These are phyloP conservation scores for Vombatus ursinus DNA, from an alignment of 2,113 vertebrate genomes.

Conservation along the genomic window DNA sequence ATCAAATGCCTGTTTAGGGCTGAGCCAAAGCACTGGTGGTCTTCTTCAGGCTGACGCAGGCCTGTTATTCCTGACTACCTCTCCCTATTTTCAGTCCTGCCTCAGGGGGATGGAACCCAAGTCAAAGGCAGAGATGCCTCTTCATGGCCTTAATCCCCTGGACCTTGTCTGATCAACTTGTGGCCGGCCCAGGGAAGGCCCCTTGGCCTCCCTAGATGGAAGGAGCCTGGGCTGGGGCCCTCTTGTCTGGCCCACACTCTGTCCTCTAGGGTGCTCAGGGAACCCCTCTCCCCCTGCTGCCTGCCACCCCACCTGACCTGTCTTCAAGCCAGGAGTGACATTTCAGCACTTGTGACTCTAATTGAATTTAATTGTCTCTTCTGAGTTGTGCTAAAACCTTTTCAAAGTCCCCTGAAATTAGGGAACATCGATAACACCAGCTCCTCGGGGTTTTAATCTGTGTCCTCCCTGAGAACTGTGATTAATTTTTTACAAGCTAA, in stretches of 20 bases:
- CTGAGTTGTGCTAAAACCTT: slow-evolving; percentile 73
- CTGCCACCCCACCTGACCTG: rapidly evolving
- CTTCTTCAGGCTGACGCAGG: not conserved
- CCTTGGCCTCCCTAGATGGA: not conserved
- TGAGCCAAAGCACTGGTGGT: not conserved
- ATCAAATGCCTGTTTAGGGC: not conserved
- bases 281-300: not conserved
- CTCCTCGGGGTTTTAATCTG: slow-evolving; percentile 75
- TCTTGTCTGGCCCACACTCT: not conserved
- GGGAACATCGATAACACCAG: slow-evolving; percentile 59
- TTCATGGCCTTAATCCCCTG: not conserved
- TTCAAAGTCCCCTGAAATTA: slow-evolving; percentile 80
- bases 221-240: not conserved
- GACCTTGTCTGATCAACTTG: not conserved
- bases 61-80: not conserved
- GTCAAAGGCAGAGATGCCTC: not conserved
- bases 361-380: slow-evolving; percentile 83
- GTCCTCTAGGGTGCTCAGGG: not conserved
- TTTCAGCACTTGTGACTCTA: slow-evolving; percentile 79
- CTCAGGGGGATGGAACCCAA: not conserved
- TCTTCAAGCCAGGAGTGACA: slow-evolving; percentile 38
- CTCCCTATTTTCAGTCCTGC: not conserved
- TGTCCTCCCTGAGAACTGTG: slow-evolving; percentile 73
- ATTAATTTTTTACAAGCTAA: slow-evolving; percentile 86
- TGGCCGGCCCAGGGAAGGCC: not conserved